These are phyloP conservation scores for Hipparchia sbordonii DNA, from an alignment of 2,888 invertebrate genomes.

Conservation along the genomic window DNA sequence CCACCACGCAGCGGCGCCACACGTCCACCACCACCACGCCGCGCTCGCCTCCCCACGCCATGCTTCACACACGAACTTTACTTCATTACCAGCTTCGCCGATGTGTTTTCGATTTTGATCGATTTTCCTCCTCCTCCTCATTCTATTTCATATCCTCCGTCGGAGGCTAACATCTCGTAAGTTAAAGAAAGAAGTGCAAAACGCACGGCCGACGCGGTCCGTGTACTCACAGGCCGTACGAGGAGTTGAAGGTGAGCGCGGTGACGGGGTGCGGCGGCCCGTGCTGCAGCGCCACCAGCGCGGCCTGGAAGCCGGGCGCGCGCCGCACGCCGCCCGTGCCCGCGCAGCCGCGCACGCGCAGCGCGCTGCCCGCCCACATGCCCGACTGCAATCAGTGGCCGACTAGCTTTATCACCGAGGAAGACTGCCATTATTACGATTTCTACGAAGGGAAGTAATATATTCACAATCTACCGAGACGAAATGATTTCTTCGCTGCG, in stretches of 20 bases:
- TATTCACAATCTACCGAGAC: too few relatives aligned
- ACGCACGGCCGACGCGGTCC: too few relatives aligned
- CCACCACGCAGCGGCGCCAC: slow-evolving; percentile 93
- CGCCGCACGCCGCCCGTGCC: slow-evolving; percentile 85
- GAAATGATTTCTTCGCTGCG: too few relatives aligned
- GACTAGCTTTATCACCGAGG: neutral
- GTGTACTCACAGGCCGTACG: slow-evolving; percentile 95
- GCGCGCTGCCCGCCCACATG: slow-evolving; percentile 49
- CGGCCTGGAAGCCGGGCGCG: slow-evolving; percentile 98
- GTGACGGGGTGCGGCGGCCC: slow-evolving; percentile 93
- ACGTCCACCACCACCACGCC: slow-evolving; percentile 98
- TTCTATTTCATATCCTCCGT: too few relatives aligned
- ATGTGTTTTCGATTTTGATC: too few relatives aligned
- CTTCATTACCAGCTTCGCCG: too few relatives aligned
- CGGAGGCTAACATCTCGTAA: too few relatives aligned
- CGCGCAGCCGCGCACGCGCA: slow-evolving; percentile 69
- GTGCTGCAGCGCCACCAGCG: slow-evolving; percentile 95
- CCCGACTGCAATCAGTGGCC: slow-evolving; percentile 48
- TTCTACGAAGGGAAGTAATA: too few relatives aligned
- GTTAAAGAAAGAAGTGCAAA: too few relatives aligned
- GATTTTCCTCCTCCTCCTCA: too few relatives aligned
- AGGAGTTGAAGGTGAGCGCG: slow-evolving; percentile 96
- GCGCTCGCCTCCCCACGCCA: slow-evolving; percentile 98
- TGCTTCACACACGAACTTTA: slow-evolving; percentile 43
- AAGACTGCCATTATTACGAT: too few relatives aligned